A percentile compares a stretch with the other conserved stretches of the same genome.
phyloP scores from a whole-genome alignment of 1,140 invertebrate species.

The Condylostylus longicornis region DNA sequence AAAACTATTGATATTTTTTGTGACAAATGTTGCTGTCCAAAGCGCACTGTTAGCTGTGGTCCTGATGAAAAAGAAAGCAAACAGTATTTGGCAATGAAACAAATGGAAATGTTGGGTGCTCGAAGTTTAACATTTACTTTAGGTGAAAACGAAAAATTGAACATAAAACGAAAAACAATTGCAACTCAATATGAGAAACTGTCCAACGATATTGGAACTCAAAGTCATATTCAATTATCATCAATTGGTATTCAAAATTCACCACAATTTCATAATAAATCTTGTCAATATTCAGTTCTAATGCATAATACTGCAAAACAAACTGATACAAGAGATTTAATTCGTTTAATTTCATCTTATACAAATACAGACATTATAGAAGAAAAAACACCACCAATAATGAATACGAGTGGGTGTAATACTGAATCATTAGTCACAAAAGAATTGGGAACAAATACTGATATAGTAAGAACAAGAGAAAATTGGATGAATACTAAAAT shows the following conservation, averaged over 20 bases:
- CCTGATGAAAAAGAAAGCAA: constrained; percentile 3
- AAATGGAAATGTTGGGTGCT: constrained; percentile 8
- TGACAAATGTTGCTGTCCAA: constrained; percentile 34
- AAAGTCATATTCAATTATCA: background rate
- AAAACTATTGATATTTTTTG: constrained; percentile 34
- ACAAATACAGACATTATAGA: constrained; percentile 19
- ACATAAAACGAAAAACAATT: constrained; percentile 16
- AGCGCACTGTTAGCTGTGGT: constrained; percentile 32
- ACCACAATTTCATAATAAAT: background rate
- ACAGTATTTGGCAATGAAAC: constrained; percentile 10
- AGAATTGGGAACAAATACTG: too few relatives aligned
- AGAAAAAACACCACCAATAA: constrained; percentile 4
- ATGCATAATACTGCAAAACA: constrained; percentile 14
- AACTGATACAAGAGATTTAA: constrained; percentile 21
- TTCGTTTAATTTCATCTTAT: constrained; percentile 11
- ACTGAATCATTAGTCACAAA: too few relatives aligned
- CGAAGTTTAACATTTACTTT: constrained; percentile 28
- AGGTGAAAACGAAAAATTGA: constrained; percentile 19
- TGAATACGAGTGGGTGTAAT: too few relatives aligned
- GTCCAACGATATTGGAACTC: background rate
- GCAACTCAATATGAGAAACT: constrained; percentile 16
- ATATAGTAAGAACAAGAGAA: background rate
- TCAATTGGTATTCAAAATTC: background rate
- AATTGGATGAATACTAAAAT: background rate
- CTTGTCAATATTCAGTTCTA: constrained; percentile 2